Conservation (phyloP, 2,113 vertebrate species). For the Tringa solitaria region DNA sequence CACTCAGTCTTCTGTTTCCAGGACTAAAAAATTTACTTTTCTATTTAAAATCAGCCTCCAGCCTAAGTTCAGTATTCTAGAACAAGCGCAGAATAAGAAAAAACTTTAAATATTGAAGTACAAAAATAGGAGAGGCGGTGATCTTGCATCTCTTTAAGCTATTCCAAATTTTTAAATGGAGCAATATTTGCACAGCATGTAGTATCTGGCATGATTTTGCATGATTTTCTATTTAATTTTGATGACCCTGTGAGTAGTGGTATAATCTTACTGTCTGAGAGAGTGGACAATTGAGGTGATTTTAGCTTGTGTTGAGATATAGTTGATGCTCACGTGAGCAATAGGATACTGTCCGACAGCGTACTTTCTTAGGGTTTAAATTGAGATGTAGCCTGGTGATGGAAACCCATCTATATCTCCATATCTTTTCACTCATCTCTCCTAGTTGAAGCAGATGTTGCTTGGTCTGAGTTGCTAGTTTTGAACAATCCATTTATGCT, state of each 20-base stretch:
- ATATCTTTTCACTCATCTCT: background rate
- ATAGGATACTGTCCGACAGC: background rate
- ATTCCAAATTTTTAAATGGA: background rate
- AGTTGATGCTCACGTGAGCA: background rate
- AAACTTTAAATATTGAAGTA: background rate
- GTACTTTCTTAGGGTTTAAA: background rate
- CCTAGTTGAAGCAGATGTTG: background rate
- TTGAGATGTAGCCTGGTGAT: background rate
- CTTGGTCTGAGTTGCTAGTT: background rate
- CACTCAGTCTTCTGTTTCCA: background rate
- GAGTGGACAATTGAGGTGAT: background rate
- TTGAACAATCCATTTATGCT: background rate
- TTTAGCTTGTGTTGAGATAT: background rate
- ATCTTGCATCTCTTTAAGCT: background rate
- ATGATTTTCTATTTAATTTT: background rate
- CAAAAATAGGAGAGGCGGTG: background rate
- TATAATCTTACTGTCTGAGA: background rate
- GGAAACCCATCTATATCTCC: background rate
- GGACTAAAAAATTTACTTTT: background rate
- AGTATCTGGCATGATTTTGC: slow-evolving; percentile 24
- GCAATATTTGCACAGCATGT: slow-evolving; percentile 9
- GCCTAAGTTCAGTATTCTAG: background rate
- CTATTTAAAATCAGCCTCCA: background rate
- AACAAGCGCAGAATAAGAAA: background rate
- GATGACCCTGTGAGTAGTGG: background rate